Base-by-base conservation (phyloP, 2,888 invertebrate genomes). In the Ectobius pallidus region DNA sequence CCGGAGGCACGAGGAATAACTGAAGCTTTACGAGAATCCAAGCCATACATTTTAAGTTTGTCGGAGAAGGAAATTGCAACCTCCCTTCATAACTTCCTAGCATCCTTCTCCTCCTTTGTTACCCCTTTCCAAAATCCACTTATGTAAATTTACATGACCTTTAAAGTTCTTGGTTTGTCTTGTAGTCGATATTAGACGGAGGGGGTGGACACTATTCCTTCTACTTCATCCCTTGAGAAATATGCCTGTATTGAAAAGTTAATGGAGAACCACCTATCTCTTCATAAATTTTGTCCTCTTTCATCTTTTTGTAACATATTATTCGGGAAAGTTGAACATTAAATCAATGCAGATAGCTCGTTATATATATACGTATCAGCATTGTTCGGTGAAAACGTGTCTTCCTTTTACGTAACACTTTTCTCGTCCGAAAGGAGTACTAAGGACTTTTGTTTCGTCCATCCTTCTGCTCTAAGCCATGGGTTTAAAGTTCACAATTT, bases 11-110 rank as follows among this genome's bases (percentile, higher is more conserved):
- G 65, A 49, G 55, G 39, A 25, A 55, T 42, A 69, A 46, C 49
- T 30, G 61, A 61, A 71, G 67, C 52, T 65, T 71, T 65, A 55
- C 52, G 68, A 61, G 72, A 72, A 58, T 39, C 67, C 71, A 20
- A 18, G 52, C 52, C 55, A 62, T 73, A 62, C 70, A 73, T 73
- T 70, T 62, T 62, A 73, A 73, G 49, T 73, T 69, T 52, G 62
- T 63, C 61, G 70, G 69, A 52, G 61, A 27, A 72, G 69, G 68
- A 65, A 69, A 69, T 58, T 52, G 39, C 34, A 11, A 39, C 68
- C 49, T 27, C 39, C 46, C 58, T 27, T 42, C 49, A 46, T 44
- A 34, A 67, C 55, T 52, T 63, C 71, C 58, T 25, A 22, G 20
- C 27, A 6, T n/a, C 34, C 20, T 49, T 30, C 65, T 16, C 1